These are phyloP conservation scores for Penaeus vannamei DNA, from an alignment of 1,140 invertebrate species.

Conservation along the genomic window DNA sequence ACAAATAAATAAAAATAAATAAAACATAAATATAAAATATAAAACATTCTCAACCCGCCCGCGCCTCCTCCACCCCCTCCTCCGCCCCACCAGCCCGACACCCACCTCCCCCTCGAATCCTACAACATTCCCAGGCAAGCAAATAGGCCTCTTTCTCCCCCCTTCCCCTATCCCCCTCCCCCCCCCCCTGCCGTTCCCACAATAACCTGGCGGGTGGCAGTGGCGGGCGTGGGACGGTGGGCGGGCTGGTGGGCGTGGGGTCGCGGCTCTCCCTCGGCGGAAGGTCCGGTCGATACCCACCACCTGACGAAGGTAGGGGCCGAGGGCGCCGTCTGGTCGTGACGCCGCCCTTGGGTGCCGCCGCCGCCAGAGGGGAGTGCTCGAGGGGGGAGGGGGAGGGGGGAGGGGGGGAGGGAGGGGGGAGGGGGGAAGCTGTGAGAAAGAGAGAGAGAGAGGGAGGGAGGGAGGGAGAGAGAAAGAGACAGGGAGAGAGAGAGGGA, in stretches of 20 bases:
- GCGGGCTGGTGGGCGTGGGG: background rate
- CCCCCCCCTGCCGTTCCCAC: background rate
- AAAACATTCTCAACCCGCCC: too few relatives aligned
- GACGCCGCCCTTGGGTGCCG: slow-evolving; percentile 58
- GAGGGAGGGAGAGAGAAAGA: background rate
- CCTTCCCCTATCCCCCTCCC: background rate
- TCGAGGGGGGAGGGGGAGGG: background rate
- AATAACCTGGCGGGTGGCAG: background rate
- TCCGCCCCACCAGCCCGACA: too few relatives aligned
- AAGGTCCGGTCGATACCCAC: slow-evolving; percentile 51
- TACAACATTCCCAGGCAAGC: too few relatives aligned
- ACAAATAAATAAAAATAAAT: too few relatives aligned
- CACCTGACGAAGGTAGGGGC: slow-evolving; percentile 63
- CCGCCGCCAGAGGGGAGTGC: slow-evolving; percentile 34
- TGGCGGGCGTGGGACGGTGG: slow-evolving; percentile 2
- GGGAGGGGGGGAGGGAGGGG: background rate
- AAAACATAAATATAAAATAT: too few relatives aligned
- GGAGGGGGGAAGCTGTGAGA: background rate
- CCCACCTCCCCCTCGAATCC: too few relatives aligned
- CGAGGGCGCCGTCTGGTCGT: slow-evolving; percentile 53
- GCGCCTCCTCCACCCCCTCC: too few relatives aligned
- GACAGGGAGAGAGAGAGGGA: background rate
- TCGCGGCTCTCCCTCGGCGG: slow-evolving; percentile 9
- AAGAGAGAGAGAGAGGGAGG: background rate
- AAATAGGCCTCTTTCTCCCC: background rate